phyloP scores from a whole-genome alignment of 92 coral and sea anemone species.

The Bergia puertoricense region DNA sequence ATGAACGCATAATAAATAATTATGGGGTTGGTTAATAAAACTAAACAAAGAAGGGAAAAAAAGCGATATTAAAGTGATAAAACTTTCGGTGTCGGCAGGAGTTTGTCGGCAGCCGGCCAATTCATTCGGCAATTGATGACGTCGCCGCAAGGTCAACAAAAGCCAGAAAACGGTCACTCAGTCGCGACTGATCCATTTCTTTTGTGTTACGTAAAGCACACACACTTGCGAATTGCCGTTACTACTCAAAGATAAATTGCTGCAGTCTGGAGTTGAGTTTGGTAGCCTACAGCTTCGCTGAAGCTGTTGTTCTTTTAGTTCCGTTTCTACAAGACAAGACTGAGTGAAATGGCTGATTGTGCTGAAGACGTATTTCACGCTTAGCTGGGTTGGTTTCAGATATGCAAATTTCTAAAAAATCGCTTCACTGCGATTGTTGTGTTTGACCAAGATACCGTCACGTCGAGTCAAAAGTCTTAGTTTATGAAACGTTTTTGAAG shows the following conservation, averaged over 20 bases:
- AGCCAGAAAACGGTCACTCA: conserved; percentile 23
- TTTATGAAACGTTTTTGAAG: background rate
- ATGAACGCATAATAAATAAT: no score
- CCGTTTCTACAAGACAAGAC: background rate
- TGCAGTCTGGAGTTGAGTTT: background rate
- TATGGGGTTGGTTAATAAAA: no score
- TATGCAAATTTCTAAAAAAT: conserved; percentile 38
- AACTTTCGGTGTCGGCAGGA: background rate
- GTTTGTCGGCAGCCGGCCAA: background rate
- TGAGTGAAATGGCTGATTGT: conserved; percentile 17
- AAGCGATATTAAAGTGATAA: background rate
- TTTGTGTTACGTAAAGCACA: background rate
- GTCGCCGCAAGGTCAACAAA: conserved; percentile 6
- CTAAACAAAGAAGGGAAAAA: no score
- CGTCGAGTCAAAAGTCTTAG: conserved; percentile 13
- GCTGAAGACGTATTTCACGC: conserved; percentile 15
- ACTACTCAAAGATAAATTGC: background rate
- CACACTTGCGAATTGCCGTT: background rate
- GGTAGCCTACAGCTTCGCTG: background rate
- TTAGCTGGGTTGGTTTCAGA: background rate
- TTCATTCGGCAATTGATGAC: conserved; percentile 19
- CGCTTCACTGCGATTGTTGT: conserved; percentile 31
- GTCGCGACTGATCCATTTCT: background rate
- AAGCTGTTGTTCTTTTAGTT: background rate
- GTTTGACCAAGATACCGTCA: conserved; percentile 20